phyloP scores from a whole-genome alignment of 2,797 vertebrate species.

The Chelon labrosus region DNA sequence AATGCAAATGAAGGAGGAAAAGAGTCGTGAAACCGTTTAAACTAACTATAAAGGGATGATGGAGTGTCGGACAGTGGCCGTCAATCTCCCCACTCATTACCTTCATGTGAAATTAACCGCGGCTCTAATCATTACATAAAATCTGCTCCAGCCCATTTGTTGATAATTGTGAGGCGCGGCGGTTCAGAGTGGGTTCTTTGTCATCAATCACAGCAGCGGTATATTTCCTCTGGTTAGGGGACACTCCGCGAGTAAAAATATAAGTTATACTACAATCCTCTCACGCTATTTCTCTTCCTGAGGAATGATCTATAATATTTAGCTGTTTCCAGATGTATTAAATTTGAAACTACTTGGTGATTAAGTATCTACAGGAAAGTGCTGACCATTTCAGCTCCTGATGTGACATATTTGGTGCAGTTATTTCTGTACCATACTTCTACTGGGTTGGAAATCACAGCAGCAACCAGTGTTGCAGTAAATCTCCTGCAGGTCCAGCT shows the following conservation, averaged over 20 bases:
- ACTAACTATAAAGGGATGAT: conserved; percentile 85
- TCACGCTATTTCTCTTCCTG: conserved; percentile 69
- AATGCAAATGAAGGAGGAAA: conserved; percentile 85
- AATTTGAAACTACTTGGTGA: conserved; percentile 78
- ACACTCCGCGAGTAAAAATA: conserved; percentile 72
- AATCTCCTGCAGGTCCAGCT: conserved; percentile 60
- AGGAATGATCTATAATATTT: conserved; percentile 81
- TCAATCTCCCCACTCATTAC: conserved; percentile 87
- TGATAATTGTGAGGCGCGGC: conserved; percentile 79
- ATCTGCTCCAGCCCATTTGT: conserved; percentile 80
- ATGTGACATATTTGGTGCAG: conserved; percentile 81
- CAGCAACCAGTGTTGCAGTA: conserved; percentile 58
- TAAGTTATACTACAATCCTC: conserved; percentile 73
- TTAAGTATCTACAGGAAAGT: conserved; percentile 79
- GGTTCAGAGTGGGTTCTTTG: conserved; percentile 77
- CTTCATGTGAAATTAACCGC: conserved; percentile 84
- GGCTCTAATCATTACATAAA: conserved; percentile 85
- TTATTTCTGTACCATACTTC: conserved; percentile 73
- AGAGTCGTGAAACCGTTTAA: conserved; percentile 82
- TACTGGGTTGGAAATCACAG: conserved; percentile 68
- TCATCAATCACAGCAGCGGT: conserved; percentile 78
- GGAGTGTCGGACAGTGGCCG: conserved; percentile 79
- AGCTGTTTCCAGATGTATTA: conserved; percentile 81
- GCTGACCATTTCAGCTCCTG: conserved; percentile 80
- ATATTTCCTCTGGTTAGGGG: conserved; percentile 73